These are phyloP conservation scores for Anabas testudineus DNA, from an alignment of 2,797 vertebrate species.

Conservation along the genomic window DNA sequence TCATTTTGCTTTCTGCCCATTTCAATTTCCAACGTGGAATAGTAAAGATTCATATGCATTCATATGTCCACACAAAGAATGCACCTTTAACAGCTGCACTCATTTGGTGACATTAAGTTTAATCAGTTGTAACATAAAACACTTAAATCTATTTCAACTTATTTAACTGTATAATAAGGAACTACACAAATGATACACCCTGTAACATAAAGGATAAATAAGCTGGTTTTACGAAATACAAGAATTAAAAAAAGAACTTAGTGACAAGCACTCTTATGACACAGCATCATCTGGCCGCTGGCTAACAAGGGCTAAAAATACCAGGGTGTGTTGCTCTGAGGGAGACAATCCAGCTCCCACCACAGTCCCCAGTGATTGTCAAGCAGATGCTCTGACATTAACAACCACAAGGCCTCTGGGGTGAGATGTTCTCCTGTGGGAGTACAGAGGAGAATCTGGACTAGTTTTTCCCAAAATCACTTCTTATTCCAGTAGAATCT, in stretches of 20 bases:
- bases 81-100: constrained; percentile 8
- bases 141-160: background rate
- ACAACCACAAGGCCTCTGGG: constrained; percentile 38
- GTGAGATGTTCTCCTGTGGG: constrained; percentile 39
- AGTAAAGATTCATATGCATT: constrained; percentile 29
- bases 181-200: background rate
- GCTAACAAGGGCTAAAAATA: constrained; percentile 74
- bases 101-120: constrained; percentile 28
- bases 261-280: constrained; percentile 65
- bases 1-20: constrained; percentile 35
- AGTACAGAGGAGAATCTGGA: constrained; percentile 16
- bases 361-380: constrained; percentile 36
- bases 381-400: constrained; percentile 57
- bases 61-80: constrained; percentile 11
- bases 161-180: constrained; percentile 3
- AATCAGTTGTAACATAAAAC: constrained; percentile 15
- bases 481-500: background rate
- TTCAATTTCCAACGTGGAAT: constrained; percentile 61
- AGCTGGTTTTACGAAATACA: constrained; percentile 12
- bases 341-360: constrained; percentile 56
- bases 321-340: constrained; percentile 52
- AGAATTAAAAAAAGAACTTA: constrained; percentile 40
- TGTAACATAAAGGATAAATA: constrained; percentile 14
- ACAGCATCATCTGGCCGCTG: constrained; percentile 62
- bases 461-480: background rate